Conservation (phyloP, 2,113 vertebrate genomes). For the Cryptoleucopteryx plumbea region DNA sequence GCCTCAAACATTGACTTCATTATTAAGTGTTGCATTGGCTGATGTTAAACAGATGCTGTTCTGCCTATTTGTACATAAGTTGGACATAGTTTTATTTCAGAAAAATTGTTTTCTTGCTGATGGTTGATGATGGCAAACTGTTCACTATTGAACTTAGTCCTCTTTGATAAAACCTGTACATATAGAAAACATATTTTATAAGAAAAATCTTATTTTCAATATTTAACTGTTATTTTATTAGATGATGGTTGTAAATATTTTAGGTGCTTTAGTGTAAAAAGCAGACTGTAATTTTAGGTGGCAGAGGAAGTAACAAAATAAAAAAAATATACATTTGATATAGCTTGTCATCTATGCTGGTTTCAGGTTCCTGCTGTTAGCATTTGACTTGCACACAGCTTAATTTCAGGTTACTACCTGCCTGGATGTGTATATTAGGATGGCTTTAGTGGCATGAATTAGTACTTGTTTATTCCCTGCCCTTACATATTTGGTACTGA, state of each 20-base stretch:
- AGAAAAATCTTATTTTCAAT: constrained; percentile 80
- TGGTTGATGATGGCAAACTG: constrained; percentile 58
- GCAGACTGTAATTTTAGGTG: constrained; percentile 71
- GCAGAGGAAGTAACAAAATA: constrained; percentile 70
- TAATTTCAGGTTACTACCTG: constrained; percentile 39
- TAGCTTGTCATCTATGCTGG: constrained; percentile 66
- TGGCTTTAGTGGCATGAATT: constrained; percentile 22
- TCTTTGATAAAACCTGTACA: constrained; percentile 76
- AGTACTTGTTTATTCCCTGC: not conserved
- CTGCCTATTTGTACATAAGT: constrained; percentile 58
- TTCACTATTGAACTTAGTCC: constrained; percentile 65
- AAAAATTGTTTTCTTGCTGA: constrained; percentile 41
- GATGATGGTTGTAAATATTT: constrained; percentile 83
- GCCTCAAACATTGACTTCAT: constrained; percentile 22
- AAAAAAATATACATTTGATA: constrained; percentile 62
- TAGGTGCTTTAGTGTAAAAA: constrained; percentile 77
- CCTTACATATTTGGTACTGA: not conserved
- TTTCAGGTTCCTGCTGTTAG: constrained; percentile 52
- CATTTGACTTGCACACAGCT: constrained; percentile 46
- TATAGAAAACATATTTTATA: constrained; percentile 82
- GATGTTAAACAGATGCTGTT: constrained; percentile 46
- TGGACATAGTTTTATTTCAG: constrained; percentile 32
- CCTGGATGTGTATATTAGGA: constrained; percentile 51
- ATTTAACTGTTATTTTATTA: constrained; percentile 85
- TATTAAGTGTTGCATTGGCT: constrained; percentile 55